Percentiles rank a stretch among this genome's conserved stretches.
Evolutionary conservation across 2,888 invertebrate species (phyloP).

Genomic region (Pecten maximus): DNA sequence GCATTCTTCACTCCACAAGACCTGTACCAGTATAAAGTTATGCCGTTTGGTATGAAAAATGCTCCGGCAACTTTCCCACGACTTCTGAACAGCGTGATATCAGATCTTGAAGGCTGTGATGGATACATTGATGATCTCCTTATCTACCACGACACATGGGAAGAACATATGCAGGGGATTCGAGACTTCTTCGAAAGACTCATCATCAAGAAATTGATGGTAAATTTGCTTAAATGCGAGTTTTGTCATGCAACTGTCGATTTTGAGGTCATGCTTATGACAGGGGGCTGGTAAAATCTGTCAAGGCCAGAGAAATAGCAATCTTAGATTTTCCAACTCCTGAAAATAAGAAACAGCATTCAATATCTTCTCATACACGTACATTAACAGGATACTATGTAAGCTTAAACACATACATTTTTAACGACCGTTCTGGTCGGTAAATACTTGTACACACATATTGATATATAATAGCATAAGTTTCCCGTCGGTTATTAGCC

Average conservation of each 20-base stretch:
- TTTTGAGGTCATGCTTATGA: constrained; percentile 62
- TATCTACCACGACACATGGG: constrained; percentile 45
- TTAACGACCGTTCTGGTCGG: too few species aligned
- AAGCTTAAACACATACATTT: too few species aligned
- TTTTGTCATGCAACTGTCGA: constrained; percentile 47
- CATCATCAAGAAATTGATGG: constrained; percentile 41
- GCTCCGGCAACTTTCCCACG: constrained; percentile 59
- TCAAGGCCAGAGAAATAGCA: too few species aligned
- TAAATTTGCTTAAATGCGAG: constrained; percentile 49
- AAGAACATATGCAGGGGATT: constrained; percentile 46
- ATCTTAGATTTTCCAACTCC: too few species aligned
- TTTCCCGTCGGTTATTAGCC: too few species aligned
- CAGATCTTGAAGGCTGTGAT: constrained; percentile 48
- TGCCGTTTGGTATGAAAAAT: constrained; percentile 65
- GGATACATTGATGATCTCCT: constrained; percentile 59
- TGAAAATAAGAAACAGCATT: too few species aligned
- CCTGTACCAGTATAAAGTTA: constrained; percentile 59
- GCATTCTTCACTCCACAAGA: constrained; percentile 60
- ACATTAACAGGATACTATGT: too few species aligned
- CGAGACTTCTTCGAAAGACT: constrained; percentile 41
- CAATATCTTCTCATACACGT: too few species aligned
- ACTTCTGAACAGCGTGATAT: constrained; percentile 50
- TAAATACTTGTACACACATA: too few species aligned
- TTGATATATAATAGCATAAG: too few species aligned
- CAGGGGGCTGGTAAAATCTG: constrained; percentile 56